A percentile compares a stretch with the other conserved stretches of the same genome.
These are phyloP conservation scores for Adelosebastes latens DNA, from an alignment of 2,797 vertebrate genomes.

Conservation along the genomic window DNA sequence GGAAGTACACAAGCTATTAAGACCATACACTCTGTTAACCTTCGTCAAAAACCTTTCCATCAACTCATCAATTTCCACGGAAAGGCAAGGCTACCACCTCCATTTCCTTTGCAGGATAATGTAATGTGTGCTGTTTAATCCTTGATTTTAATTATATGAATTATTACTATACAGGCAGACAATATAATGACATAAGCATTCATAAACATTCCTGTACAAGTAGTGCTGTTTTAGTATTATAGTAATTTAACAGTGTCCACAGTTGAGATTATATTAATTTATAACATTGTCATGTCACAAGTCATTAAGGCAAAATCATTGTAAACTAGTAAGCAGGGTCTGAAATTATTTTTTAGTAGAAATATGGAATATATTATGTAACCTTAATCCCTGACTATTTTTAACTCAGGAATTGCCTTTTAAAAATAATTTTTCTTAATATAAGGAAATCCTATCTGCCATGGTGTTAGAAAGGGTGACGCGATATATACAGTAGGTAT, in stretches of 20 bases:
- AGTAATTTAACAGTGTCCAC: not conserved
- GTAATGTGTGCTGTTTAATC: not conserved
- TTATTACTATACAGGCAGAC: no score
- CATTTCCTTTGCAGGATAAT: not conserved
- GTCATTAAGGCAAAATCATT: not conserved
- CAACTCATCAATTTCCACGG: not conserved
- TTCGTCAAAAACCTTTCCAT: not conserved
- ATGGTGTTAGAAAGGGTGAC: no score
- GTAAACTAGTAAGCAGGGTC: not conserved
- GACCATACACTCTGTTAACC: conserved; percentile 4
- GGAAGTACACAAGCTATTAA: conserved; percentile 24
- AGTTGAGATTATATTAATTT: not conserved
- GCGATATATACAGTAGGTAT: no score
- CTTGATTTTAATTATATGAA: not conserved
- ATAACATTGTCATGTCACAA: not conserved
- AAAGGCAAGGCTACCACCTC: not conserved
- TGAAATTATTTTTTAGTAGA: no score
- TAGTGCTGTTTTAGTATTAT: not conserved
- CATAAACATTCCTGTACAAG: not conserved
- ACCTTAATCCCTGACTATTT: no score
- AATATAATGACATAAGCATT: not conserved
- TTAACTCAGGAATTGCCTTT: no score
- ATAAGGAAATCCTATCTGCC: no score
- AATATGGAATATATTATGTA: no score
- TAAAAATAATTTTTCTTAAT: no score